Evolutionary conservation across 2,797 vertebrate genomes (phyloP).

Genomic region (Falco rusticolus): DNA sequence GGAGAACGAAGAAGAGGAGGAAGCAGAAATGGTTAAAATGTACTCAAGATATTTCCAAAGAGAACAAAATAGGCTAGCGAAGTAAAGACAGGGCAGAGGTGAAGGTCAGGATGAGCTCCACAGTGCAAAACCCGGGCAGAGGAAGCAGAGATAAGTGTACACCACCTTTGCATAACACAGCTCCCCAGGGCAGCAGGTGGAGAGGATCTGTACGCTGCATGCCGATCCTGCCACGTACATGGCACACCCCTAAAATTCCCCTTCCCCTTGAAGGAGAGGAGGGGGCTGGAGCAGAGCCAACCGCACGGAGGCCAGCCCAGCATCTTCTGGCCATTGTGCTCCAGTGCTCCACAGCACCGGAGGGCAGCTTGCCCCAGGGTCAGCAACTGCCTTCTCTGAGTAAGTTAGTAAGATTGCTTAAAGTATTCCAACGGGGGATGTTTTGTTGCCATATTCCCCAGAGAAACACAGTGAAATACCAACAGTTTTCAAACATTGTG

Average conservation of each 20-base stretch:
- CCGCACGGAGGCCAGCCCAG: neutral
- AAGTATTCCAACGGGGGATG: neutral
- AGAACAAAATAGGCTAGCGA: neutral
- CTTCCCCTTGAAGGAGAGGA: neutral
- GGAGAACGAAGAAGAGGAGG: neutral
- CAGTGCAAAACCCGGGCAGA: rapidly evolving
- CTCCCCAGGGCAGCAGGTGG: neutral
- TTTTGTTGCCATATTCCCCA: neutral
- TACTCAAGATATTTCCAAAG: neutral
- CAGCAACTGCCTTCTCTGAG: neutral
- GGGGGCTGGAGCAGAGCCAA: neutral
- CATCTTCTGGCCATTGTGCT: neutral
- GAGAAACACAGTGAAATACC: neutral
- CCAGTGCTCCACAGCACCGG: rapidly evolving
- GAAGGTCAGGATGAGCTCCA: neutral
- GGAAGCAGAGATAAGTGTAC: neutral
- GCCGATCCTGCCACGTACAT: neutral
- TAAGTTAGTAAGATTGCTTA: neutral
- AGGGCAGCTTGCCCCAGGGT: neutral
- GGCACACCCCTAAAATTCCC: neutral
- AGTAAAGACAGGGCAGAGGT: neutral
- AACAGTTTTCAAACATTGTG: neutral
- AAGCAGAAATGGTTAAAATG: neutral
- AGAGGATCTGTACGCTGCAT: neutral
- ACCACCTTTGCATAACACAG: rapidly evolving